A percentile compares a stretch with the other conserved stretches of the same genome.
These are phyloP conservation scores for Cephus nigrinus DNA, from an alignment of 2,888 invertebrate genomes.

Conservation along the genomic window DNA sequence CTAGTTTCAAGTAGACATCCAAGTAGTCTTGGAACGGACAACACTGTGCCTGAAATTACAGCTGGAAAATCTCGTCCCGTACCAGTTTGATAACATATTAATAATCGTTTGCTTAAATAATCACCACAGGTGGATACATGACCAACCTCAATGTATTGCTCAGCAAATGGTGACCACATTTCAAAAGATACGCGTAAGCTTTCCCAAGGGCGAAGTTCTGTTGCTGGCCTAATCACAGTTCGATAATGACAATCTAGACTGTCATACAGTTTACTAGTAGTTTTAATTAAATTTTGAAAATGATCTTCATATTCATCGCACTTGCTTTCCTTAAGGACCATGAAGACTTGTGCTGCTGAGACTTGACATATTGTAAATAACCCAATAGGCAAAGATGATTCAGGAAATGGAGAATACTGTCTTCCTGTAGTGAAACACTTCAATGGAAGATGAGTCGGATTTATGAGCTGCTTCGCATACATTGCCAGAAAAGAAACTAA, in stretches of 20 bases:
- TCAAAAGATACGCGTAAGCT: conserved; percentile 77
- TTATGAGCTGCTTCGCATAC: conserved; percentile 75
- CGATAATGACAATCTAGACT: conserved; percentile 77
- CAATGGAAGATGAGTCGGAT: conserved; percentile 74
- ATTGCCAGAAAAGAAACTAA: conserved; percentile 80
- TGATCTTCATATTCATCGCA: conserved; percentile 67
- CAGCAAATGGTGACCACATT: conserved; percentile 76
- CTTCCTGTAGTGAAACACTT: conserved; percentile 78
- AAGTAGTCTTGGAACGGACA: conserved; percentile 80
- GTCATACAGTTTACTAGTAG: conserved; percentile 73
- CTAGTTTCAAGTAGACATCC: conserved; percentile 79
- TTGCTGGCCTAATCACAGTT: conserved; percentile 73
- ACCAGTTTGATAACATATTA: conserved; percentile 75
- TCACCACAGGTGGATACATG: conserved; percentile 78
- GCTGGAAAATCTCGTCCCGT: conserved; percentile 72
- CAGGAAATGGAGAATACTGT: conserved; percentile 71
- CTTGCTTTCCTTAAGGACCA: conserved; percentile 65
- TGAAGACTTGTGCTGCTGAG: conserved; percentile 76
- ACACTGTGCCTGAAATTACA: conserved; percentile 77
- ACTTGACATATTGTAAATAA: conserved; percentile 79
- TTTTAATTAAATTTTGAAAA: conserved; percentile 70
- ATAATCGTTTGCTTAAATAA: conserved; percentile 82
- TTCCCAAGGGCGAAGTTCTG: conserved; percentile 74
- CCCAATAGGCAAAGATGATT: conserved; percentile 62
- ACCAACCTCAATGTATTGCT: conserved; percentile 79